Base-by-base conservation (phyloP, 1,140 invertebrate genomes). In the Drosophila busckii region DNA sequence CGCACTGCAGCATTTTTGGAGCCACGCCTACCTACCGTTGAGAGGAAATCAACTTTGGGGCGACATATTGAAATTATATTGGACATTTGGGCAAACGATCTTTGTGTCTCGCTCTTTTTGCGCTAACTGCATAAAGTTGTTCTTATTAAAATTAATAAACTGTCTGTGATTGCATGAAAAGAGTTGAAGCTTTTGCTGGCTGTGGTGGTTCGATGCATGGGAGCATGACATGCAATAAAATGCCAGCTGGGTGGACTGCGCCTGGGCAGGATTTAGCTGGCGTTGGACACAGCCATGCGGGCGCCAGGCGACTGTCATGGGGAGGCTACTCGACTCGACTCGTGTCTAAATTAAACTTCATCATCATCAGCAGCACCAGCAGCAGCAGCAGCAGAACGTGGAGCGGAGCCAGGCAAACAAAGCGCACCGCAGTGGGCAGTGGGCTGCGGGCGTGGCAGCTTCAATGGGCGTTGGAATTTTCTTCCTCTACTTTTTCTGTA, bases 301-400 rank as follows among this genome's bases (percentile, higher is more conserved):
- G 46, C 46, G 35, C 45, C 44, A 22, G 28, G 28, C 25, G 48
- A 16, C 37, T 2, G n/a, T 20, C 10, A 13, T 20, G 59, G 32
- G 53, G 56, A 62, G 55, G 40, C 38, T 41, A 68, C 73, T 78
- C 64, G 73, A 78, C 20, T 80, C 68, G 73, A 78, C 20, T 80
- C 68, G 75, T 75, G 61, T 82, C 65, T 73, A 82, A 82, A 82
- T 82, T 67, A 75, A 82, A 82, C 75, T 82, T 82, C 75, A 82
- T 82, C 75, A 82, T 80, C 69, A 32, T 45, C 75, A 56, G 45
- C 53, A 38, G 41, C 42, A n/a, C n/a, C 75, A 82, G 83, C 75
- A 82, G 82, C 69, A 32, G 40, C 75, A 56, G 45, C 53, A 38
- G 41, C 42, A n/a, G n/a, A 59, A 25, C 34, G 29, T 15, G 50